A percentile compares a stretch with the other conserved stretches of the same genome.
phyloP scores from a whole-genome alignment of 2,797 vertebrate species.

The Catharus ustulatus region DNA sequence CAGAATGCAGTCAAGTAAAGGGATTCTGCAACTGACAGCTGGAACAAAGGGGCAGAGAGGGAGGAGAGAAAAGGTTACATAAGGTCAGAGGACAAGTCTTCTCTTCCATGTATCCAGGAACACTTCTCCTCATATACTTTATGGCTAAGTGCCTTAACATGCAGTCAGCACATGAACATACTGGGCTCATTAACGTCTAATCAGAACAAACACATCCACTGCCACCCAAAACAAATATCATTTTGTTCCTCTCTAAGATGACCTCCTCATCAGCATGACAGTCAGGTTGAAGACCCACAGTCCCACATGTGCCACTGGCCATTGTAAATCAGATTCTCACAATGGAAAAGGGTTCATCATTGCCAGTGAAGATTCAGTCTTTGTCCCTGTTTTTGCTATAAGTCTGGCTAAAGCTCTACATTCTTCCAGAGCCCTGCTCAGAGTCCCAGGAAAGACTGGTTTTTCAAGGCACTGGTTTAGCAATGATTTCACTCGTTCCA shows the following conservation, averaged over 20 bases:
- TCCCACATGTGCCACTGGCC: background rate
- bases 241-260: accelerated
- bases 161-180: background rate
- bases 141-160: background rate
- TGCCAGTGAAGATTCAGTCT: background rate
- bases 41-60: background rate
- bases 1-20: background rate
- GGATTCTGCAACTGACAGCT: conserved; percentile 9
- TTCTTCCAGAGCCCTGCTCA: background rate
- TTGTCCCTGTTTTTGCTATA: background rate
- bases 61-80: background rate
- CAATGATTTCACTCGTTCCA: conserved; percentile 35
- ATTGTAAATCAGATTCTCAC: background rate
- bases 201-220: background rate
- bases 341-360: background rate
- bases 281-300: background rate
- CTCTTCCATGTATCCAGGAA: background rate
- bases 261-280: background rate
- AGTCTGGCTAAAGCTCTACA: background rate
- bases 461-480: conserved; percentile 36
- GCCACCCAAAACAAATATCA: background rate
- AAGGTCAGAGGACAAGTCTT: background rate
- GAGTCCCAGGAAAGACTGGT: background rate
- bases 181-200: background rate
- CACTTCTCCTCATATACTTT: background rate